Conservation (phyloP, 1,140 invertebrate genomes). For the Tribolium castaneum region DNA sequence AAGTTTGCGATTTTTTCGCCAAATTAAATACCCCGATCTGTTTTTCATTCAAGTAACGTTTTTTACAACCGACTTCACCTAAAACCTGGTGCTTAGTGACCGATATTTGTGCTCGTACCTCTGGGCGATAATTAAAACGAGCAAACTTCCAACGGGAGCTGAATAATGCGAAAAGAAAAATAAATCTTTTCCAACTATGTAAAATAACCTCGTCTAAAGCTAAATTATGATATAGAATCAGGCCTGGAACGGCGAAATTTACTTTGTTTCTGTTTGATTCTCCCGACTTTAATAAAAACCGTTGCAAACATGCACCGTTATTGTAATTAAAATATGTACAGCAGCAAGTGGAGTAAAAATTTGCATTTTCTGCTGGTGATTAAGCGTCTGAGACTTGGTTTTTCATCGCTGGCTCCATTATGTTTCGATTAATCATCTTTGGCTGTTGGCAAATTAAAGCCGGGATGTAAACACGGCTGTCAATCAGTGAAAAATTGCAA, state of each 20-base stretch:
- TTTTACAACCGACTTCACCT: no score
- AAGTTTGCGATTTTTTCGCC: no score
- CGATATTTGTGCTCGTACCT: not conserved
- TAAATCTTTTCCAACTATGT: slow-evolving; percentile 5
- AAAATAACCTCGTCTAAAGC: not conserved
- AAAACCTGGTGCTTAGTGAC: no score
- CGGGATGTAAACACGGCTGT: slow-evolving; percentile 3
- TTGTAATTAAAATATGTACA: not conserved
- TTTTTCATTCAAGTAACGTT: no score
- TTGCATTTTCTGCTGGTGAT: not conserved
- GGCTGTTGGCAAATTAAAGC: slow-evolving; percentile 8
- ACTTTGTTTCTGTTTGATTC: not conserved
- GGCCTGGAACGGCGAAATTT: not conserved
- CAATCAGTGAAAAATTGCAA: not conserved
- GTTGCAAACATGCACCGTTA: not conserved
- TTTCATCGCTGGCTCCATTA: not conserved
- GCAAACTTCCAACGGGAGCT: not conserved
- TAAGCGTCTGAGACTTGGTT: not conserved
- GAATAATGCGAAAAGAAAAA: not conserved
- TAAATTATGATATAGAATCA: slow-evolving; percentile 4
- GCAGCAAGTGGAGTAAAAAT: not conserved
- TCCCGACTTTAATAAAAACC: not conserved
- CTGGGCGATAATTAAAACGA: not conserved
- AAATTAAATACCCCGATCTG: no score
- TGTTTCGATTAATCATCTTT: not conserved